A percentile compares a stretch with the other conserved stretches of the same genome.
phyloP scores from a whole-genome alignment of 2,797 vertebrate genomes.

The Synanceia verrucosa region DNA sequence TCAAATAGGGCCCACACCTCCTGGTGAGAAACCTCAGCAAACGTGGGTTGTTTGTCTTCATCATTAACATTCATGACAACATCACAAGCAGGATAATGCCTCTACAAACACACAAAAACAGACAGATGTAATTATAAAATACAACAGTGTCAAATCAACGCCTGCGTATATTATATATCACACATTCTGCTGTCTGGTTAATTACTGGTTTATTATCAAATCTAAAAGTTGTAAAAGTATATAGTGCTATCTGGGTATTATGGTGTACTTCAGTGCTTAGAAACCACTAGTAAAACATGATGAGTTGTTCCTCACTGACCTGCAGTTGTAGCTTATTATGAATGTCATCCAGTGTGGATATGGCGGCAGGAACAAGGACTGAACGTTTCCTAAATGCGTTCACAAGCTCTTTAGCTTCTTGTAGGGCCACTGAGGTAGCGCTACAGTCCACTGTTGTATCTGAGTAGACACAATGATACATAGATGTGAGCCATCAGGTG shows the following conservation, averaged over 20 bases:
- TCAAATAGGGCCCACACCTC: constrained; percentile 92
- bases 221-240: neutral
- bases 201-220: neutral
- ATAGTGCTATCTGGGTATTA: neutral
- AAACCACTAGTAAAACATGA: too few species aligned
- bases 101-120: constrained; percentile 9
- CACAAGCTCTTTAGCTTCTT: constrained; percentile 69
- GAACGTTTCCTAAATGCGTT: constrained; percentile 65
- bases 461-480: constrained; percentile 37
- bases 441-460: constrained; percentile 44
- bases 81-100: constrained; percentile 58
- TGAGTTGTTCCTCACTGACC: constrained; percentile 50
- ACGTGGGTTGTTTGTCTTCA: constrained; percentile 41
- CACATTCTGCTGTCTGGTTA: neutral
- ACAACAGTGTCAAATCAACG: neutral
- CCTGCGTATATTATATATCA: neutral
- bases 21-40: constrained; percentile 73
- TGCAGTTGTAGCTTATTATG: constrained; percentile 49
- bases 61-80: constrained; percentile 70
- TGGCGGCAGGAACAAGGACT: constrained; percentile 43
- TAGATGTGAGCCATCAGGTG: neutral
- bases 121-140: neutral
- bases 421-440: constrained; percentile 39
- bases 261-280: too few species aligned
- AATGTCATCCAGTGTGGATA: constrained; percentile 64